Conservation (phyloP, 1,140 invertebrate genomes). For the Epicauta chinensis region DNA sequence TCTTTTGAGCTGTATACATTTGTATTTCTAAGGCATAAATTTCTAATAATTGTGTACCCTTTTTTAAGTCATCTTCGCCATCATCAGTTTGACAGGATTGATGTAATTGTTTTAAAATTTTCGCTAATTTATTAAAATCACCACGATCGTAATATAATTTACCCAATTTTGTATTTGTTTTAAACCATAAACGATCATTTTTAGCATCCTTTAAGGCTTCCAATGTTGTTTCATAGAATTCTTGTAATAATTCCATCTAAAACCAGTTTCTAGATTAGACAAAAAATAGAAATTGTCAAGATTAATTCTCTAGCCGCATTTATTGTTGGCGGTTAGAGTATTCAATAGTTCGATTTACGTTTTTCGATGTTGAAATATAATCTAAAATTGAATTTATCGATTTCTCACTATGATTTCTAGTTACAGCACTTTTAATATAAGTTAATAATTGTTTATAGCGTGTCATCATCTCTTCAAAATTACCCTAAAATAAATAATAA, state of each 20-base stretch:
- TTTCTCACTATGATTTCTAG: constrained; percentile 98
- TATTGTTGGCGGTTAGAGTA: too few relatives aligned
- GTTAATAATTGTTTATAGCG: constrained; percentile 94
- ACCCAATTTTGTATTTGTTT: constrained; percentile 98
- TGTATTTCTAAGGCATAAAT: constrained; percentile 99
- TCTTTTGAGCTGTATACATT: constrained; percentile 99
- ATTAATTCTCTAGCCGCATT: too few relatives aligned
- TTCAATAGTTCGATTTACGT: too few relatives aligned
- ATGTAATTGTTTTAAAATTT: constrained; percentile 96
- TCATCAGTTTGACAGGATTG: constrained; percentile 98
- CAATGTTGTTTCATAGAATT: constrained; percentile 98
- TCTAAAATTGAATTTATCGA: constrained; percentile 99
- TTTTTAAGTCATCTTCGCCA: constrained; percentile 98
- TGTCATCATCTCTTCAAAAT: constrained; percentile 96
- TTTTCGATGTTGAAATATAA: constrained; percentile 98
- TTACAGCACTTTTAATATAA: constrained; percentile 98
- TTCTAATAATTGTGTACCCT: constrained; percentile 96
- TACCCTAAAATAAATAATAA: constrained; percentile 56
- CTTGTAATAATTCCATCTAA: constrained; percentile 97
- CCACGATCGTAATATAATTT: constrained; percentile 97
- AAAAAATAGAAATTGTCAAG: background rate
- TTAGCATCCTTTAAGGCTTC: constrained; percentile 98
- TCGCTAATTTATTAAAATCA: constrained; percentile 91
- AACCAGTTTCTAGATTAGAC: constrained; percentile 16
- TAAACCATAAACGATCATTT: constrained; percentile 99